phyloP scores from a whole-genome alignment of 2,797 vertebrate species.

The Gouania willdenowi region DNA sequence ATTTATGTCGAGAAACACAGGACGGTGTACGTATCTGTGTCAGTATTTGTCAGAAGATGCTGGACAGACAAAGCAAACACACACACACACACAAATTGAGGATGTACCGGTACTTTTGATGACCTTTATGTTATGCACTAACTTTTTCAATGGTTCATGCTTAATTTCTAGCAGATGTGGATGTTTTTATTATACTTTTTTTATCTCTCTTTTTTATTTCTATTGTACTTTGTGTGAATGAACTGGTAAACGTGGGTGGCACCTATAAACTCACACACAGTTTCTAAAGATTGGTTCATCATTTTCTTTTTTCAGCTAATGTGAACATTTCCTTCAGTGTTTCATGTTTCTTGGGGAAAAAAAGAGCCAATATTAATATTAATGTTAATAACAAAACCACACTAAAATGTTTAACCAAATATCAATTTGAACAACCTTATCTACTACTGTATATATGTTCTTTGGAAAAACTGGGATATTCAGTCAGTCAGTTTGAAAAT shows the following conservation, averaged over 20 bases:
- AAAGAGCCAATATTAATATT: no score
- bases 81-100: conserved; percentile 23
- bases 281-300: background rate
- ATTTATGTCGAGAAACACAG: no score
- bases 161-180: conserved; percentile 34
- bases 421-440: no score
- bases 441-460: no score
- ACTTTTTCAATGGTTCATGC: conserved; percentile 24
- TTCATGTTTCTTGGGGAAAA: no score
- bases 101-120: conserved; percentile 33
- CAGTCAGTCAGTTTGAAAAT: no score
- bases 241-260: conserved; percentile 22
- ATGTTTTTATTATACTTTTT: conserved; percentile 12
- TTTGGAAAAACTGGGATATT: no score
- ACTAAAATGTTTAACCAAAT: no score
- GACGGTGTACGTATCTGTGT: conserved; percentile 4
- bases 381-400: no score
- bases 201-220: conserved; percentile 3
- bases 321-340: no score
- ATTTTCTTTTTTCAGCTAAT: background rate
- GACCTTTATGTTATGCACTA: conserved; percentile 47
- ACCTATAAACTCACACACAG: conserved; percentile 27
- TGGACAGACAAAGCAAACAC: conserved; percentile 8
- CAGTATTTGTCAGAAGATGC: conserved; percentile 12
- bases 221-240: no score